These are phyloP conservation scores for Marronus borbonicus DNA, from an alignment of 2,888 invertebrate genomes.

Conservation along the genomic window DNA sequence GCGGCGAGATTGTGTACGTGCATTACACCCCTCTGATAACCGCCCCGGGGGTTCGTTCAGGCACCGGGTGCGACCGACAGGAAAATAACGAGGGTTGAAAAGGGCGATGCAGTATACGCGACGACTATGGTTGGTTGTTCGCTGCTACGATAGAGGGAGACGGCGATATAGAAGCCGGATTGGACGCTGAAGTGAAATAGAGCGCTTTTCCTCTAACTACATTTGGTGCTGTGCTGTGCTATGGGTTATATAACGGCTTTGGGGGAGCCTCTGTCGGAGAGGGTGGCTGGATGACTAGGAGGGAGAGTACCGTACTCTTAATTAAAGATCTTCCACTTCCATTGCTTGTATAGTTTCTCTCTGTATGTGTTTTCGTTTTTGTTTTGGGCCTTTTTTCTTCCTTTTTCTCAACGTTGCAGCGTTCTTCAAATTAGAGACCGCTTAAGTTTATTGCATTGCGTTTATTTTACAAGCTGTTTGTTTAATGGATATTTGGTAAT, in stretches of 20 bases:
- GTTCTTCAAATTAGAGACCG: constrained; percentile 5
- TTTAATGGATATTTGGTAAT: too few species aligned
- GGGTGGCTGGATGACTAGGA: constrained; percentile 9
- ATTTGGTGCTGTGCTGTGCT: constrained; percentile 27
- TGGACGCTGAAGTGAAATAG: constrained; percentile 38
- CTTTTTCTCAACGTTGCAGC: not conserved
- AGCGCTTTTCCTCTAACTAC: constrained; percentile 37
- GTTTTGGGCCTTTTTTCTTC: not conserved
- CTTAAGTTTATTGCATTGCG: not conserved
- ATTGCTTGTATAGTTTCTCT: constrained; percentile 27
- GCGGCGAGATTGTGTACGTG: constrained; percentile 50
- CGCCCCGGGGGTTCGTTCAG: constrained; percentile 60
- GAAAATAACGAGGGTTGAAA: constrained; percentile 68
- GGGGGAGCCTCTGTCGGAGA: constrained; percentile 1
- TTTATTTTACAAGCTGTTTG: too few species aligned
- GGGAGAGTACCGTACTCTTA: constrained; percentile 38
- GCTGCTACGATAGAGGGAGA: constrained; percentile 15
- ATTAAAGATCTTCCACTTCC: constrained; percentile 46
- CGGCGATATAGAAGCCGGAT: not conserved
- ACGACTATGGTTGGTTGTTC: constrained; percentile 26
- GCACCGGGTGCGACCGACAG: constrained; percentile 69
- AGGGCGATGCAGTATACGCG: constrained; percentile 60
- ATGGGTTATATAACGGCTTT: constrained; percentile 26
- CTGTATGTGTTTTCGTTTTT: constrained; percentile 13
- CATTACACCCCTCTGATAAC: constrained; percentile 55